Evolutionary conservation across 1,140 invertebrate genomes (phyloP), one percentile per base, ranked within the genome.

Genomic region (Drosophila suzukii): DNA sequence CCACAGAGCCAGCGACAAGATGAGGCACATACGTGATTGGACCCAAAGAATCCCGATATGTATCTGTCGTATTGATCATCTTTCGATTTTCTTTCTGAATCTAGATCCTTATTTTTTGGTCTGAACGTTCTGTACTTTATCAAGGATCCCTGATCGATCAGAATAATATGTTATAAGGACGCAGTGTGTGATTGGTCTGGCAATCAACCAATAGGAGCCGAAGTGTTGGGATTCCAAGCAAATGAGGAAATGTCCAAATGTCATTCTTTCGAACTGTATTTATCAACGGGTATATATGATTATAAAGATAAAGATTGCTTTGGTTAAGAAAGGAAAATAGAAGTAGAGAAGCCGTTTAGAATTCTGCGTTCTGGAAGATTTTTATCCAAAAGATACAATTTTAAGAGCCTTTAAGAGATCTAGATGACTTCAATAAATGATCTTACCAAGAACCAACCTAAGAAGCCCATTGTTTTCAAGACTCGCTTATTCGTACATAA

Each of bases 401-500:
- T 20, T 1, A 20, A 0, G 20, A 20, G 20, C 20, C 20, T 20
- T 20, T 2, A 20, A 20, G 20, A 20, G 20, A 38, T 38, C 36
- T 38, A 12, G 36, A 38, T 38, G 1, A 32, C n/a, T 10, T 17
- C 3, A 27, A 47, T 11, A 13, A 6, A 20, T 13, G 46, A 7
- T 24, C 6, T 27, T 6, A 27, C 43, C 17, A 4, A 46, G 44
- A 27, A 46, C 4, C 12, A 8, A 49, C 15, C 43, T 17, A 0
- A 3, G 20, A 10, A 44, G 11, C 43, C 30, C 32, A 15, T 56
- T 41, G 41, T 10, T 38, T 30, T 39, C 1, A 3, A 41, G 24
- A 62, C 54, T 43, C 39, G n/a, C 59, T 11, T 34, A 10, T 51
- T 51, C 49, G 30, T 71, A 71, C 67, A 71, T 71, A 70, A 71